Base-by-base conservation (phyloP, 2,888 invertebrate species). In the Labia minor region DNA sequence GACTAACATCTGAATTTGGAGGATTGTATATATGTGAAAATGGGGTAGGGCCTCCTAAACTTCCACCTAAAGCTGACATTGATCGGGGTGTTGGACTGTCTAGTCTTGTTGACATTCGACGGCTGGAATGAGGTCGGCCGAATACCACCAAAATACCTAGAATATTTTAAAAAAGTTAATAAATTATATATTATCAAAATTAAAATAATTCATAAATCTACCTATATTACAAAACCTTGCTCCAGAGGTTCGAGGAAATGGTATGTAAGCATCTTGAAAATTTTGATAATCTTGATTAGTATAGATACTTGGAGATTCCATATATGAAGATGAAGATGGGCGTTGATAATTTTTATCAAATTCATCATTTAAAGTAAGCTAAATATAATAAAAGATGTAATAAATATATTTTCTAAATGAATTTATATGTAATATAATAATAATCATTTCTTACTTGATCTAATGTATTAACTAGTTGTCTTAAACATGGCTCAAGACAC, bases 221-320 rank as follows among this genome's bases (percentile, higher is more conserved):
- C 92, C 92, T 19, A 90, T 89, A 21, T 90, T 89, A 77, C 92
- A 93, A 81, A 96, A 97, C 73, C 90, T 88, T 0, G 94, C 95
- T 0, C 95, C 95, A 10, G 93, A 94, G 0, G 95, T 96, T 66
- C 93, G 82, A 0, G 96, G 96, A 77, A 95, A 97, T 0, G 96
- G 96, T 72, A 97, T 90, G 75, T 90, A 91, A 6, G 90, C 86
- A 74, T 92, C 92, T 69, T 80, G 80, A 70, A 77, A 80, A 37
- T 78, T 77, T n/a, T 78, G 49, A 49, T n/a, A 49, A 49, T 49
- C 49, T 49, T 49, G 49, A 49, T 49, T 49, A 49, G 4, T 77
- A 69, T 78, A 78, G 3, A 77, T 72, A 65, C 72, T 74, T 1
- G 74, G 70, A 19, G 74, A 76, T 1, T 76, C 73, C 1, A 77